Base-by-base conservation (phyloP, 2,888 invertebrate species). In the Rambutsinella grinnellia region DNA sequence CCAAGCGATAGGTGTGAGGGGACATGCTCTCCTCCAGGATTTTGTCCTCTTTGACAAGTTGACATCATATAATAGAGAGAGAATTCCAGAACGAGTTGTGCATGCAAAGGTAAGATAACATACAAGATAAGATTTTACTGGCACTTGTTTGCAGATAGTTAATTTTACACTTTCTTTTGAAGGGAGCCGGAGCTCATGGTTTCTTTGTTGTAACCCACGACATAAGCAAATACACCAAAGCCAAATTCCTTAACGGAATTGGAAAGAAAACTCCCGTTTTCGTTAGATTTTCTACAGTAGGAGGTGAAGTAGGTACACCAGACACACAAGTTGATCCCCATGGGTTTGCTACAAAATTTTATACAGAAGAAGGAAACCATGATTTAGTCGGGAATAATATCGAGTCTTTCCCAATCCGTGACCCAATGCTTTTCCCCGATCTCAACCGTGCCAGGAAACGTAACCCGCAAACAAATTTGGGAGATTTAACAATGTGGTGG, bases 81-180 rank as follows among this genome's bases (percentile, higher is more conserved):
- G 97, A 71, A 97, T 98, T 84, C 97, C 98, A 0, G 97, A 98
- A 86, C 90, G 97, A 83, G 97, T 97, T 0, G 96, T 96, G 0
- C 97, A 97, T 87, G 97, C 98, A 0, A 98, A 98, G 87, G 98
- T 97, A 79, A n/a, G n/a, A n/a, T n/a, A n/a, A n/a, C n/a, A n/a
- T n/a, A n/a, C n/a, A n/a, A n/a, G n/a, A n/a, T n/a, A n/a, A n/a
- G n/a, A n/a, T n/a, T n/a, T n/a, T n/a, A n/a, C n/a, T n/a, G n/a
- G n/a, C n/a, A n/a, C n/a, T n/a, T n/a, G n/a, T n/a, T n/a, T n/a
- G n/a, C n/a, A n/a, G n/a, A n/a, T n/a, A n/a, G n/a, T n/a, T n/a
- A n/a, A n/a, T n/a, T n/a, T n/a, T n/a, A n/a, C n/a, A n/a, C n/a
- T n/a, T n/a, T n/a, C n/a, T n/a, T 17, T 17, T 17, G 3, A 57